phyloP scores from a whole-genome alignment of 2,797 vertebrate species.

The Sebastes steindachneri region DNA sequence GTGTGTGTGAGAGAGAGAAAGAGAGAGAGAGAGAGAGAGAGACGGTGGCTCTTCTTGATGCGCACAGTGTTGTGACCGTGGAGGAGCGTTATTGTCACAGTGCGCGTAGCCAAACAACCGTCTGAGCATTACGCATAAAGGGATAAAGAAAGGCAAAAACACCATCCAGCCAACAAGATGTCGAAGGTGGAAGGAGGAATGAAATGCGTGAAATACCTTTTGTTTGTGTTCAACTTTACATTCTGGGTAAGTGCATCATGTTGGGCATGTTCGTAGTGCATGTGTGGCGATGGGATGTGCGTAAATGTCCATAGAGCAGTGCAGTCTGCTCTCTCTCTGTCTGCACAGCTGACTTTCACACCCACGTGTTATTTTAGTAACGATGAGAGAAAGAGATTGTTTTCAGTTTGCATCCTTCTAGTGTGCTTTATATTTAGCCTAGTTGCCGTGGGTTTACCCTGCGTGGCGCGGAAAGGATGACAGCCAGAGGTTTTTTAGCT shows the following conservation, averaged over 20 bases:
- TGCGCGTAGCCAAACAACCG: conserved; percentile 12
- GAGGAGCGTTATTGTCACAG: conserved; percentile 52
- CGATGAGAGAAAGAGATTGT: neutral
- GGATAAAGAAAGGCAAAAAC: neutral
- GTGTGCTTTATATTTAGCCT: conserved; percentile 4
- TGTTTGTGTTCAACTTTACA: conserved; percentile 94
- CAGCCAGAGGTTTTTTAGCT: conserved; percentile 41
- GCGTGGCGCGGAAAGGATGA: conserved; percentile 64
- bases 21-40: conserved; percentile 40
- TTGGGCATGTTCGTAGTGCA: neutral
- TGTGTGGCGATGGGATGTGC: conserved; percentile 17
- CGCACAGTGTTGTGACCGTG: conserved; percentile 44
- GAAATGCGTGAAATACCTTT: conserved; percentile 93
- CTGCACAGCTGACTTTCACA: neutral
- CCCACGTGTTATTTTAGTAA: conserved; percentile 21
- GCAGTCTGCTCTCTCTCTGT: neutral
- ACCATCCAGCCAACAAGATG: conserved; percentile 76
- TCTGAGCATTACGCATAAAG: neutral
- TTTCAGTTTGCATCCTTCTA: neutral
- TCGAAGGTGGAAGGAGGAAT: conserved; percentile 90
- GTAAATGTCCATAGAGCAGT: conserved; percentile 17
- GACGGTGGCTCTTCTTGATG: conserved; percentile 42
- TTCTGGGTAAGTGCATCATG: conserved; percentile 91
- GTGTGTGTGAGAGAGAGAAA: neutral
- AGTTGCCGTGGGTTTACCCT: neutral